These are phyloP conservation scores for Nomada ferruginata DNA, from an alignment of 2,888 invertebrate genomes.

Conservation along the genomic window DNA sequence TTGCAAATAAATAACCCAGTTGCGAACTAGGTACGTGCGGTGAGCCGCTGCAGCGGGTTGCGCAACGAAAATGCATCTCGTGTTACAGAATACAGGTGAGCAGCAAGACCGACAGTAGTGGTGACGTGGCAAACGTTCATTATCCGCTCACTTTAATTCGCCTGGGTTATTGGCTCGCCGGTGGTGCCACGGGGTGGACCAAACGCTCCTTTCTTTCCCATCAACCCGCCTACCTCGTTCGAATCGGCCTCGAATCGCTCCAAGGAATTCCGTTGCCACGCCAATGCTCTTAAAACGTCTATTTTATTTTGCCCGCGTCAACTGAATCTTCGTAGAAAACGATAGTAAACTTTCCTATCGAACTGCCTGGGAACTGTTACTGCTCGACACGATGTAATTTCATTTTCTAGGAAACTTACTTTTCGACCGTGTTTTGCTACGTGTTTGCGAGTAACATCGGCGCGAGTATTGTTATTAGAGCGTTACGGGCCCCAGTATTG, in stretches of 20 bases:
- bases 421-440: background rate
- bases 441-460: background rate
- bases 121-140: conserved; percentile 50
- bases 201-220: conserved; percentile 58
- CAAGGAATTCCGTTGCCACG: conserved; percentile 54
- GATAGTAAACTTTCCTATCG: conserved; percentile 27
- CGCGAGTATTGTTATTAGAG: background rate
- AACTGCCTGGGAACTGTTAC: conserved; percentile 3
- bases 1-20: conserved; percentile 75
- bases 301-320: conserved; percentile 50
- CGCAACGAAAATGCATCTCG: conserved; percentile 78
- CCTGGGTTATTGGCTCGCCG: conserved; percentile 62
- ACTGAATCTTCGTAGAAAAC: conserved; percentile 32
- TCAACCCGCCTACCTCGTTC: conserved; percentile 64
- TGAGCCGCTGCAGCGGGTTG: conserved; percentile 71
- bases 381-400: conserved; percentile 1
- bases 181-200: conserved; percentile 49
- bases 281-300: conserved; percentile 57
- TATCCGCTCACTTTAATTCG: conserved; percentile 68
- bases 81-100: conserved; percentile 77
- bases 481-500: background rate
- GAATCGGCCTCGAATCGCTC: conserved; percentile 45
- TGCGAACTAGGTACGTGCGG: conserved; percentile 71
- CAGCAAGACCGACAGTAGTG: conserved; percentile 39
- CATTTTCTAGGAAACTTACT: conserved; percentile 6